phyloP scores from a whole-genome alignment of 2,888 invertebrate species.

The Teleogryllus oceanicus region DNA sequence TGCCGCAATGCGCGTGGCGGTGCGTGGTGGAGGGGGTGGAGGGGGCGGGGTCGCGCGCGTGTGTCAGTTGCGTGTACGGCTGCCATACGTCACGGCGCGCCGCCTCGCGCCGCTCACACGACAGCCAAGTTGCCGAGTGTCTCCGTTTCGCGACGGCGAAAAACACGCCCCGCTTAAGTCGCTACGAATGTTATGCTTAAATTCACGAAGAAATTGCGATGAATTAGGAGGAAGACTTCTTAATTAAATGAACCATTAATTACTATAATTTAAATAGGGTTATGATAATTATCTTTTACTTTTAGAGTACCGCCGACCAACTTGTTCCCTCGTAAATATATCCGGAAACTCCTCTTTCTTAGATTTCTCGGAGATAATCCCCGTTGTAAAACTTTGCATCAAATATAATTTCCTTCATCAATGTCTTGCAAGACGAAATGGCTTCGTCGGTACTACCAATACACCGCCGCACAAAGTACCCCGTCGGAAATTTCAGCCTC shows the following conservation, averaged over 20 bases:
- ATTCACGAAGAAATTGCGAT: constrained; percentile 6
- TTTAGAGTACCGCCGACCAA: neutral
- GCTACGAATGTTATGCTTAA: constrained; percentile 9
- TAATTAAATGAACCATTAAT: constrained; percentile 18
- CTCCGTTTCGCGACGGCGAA: constrained; percentile 1
- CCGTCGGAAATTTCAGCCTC: neutral
- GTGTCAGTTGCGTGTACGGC: neutral
- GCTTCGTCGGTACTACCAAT: neutral
- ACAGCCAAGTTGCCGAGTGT: neutral
- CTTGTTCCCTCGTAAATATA: constrained; percentile 1
- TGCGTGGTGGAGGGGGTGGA: neutral
- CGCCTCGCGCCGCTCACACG: neutral
- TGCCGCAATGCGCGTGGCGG: too few relatives aligned
- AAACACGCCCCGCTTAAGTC: constrained; percentile 4
- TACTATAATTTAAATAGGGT: neutral
- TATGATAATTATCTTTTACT: constrained; percentile 6
- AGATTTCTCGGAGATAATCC: constrained; percentile 18
- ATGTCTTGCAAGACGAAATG: constrained; percentile 18
- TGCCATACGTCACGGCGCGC: neutral
- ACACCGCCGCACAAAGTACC: neutral
- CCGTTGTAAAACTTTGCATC: constrained; percentile 8
- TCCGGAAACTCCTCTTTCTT: constrained; percentile 6
- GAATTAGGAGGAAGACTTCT: constrained; percentile 10
- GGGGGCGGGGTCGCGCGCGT: neutral
- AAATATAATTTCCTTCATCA: constrained; percentile 18